Percentiles rank a stretch among this genome's conserved stretches.
Evolutionary conservation across 2,113 vertebrate genomes (phyloP).

Genomic region (Eleginops maclovinus): DNA sequence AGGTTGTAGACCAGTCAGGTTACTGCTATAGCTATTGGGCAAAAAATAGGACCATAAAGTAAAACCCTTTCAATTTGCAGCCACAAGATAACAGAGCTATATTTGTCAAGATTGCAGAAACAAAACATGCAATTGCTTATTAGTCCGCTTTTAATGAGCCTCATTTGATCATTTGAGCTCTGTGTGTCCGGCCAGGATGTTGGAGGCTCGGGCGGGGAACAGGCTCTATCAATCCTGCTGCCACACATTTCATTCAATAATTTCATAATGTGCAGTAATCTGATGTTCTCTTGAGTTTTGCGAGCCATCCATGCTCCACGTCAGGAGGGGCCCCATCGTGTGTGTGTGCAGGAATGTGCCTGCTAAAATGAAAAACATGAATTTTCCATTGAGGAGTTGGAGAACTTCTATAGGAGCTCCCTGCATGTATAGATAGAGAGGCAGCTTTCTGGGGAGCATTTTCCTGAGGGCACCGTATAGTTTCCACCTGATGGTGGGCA

Average conservation of each 20-base stretch:
- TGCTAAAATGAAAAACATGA: constrained; percentile 53
- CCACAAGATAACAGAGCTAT: neutral
- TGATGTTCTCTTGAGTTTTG: constrained; percentile 43
- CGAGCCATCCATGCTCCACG: constrained; percentile 3
- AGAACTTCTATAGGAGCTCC: constrained; percentile 28
- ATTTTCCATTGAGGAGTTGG: constrained; percentile 47
- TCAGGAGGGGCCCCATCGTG: constrained; percentile 37
- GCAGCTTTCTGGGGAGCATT: constrained; percentile 14
- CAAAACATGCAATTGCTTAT: constrained; percentile 23
- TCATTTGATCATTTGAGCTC: constrained; percentile 23
- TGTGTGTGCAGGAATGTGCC: constrained; percentile 52
- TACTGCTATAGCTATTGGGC: no score
- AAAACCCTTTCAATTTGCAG: neutral
- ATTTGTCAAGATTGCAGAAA: neutral
- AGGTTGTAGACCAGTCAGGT: no score
- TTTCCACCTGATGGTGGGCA: constrained; percentile 60
- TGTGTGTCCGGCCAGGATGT: no score
- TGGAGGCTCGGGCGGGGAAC: constrained; percentile 38
- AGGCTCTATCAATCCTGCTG: constrained; percentile 17
- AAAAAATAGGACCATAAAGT: neutral
- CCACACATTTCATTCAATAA: constrained; percentile 24
- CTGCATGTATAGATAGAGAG: constrained; percentile 19
- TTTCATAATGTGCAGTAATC: constrained; percentile 41
- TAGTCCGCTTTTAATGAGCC: constrained; percentile 38
- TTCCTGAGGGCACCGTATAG: constrained; percentile 23